phyloP scores from a whole-genome alignment of 2,113 vertebrate species.

The Atherinomorus stipes region DNA sequence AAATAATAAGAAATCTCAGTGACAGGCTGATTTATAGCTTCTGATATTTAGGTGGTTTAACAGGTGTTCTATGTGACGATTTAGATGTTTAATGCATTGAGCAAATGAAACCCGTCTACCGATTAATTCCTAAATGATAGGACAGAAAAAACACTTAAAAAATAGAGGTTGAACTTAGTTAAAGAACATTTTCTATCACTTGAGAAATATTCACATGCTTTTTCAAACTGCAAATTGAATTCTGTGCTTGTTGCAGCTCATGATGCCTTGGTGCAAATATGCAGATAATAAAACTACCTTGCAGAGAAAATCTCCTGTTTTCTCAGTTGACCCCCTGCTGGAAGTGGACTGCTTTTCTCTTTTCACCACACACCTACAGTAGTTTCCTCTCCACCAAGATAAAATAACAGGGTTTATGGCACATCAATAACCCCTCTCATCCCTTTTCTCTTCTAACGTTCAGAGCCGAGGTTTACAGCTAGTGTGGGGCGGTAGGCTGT shows the following conservation, averaged over 20 bases:
- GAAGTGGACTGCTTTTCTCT: conserved; percentile 11
- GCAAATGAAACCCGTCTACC: background rate
- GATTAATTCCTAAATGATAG: too few relatives aligned
- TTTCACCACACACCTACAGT: conserved; percentile 37
- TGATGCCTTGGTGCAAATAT: conserved; percentile 9
- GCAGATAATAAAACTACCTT: conserved; percentile 13
- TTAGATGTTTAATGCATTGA: background rate
- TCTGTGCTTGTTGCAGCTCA: conserved; percentile 7
- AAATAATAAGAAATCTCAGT: background rate
- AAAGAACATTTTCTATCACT: background rate
- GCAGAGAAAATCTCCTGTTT: background rate
- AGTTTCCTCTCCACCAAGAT: conserved; percentile 79
- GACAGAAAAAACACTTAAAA: background rate
- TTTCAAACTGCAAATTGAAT: conserved; percentile 21
- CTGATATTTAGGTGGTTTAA: background rate
- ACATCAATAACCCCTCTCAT: conserved; percentile 85
- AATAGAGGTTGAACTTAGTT: background rate
- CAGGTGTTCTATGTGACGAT: background rate
- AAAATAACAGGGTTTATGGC: conserved; percentile 83
- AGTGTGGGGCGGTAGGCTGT: conserved; percentile 66
- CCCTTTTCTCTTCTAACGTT: conserved; percentile 78
- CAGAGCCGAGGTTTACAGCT: conserved; percentile 78
- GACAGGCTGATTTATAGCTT: background rate
- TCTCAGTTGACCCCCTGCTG: conserved; percentile 30
- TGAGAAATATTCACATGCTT: conserved; percentile 37